Evolutionary conservation across 2,113 vertebrate species (phyloP).

Genomic region (Polypterus senegalus): DNA sequence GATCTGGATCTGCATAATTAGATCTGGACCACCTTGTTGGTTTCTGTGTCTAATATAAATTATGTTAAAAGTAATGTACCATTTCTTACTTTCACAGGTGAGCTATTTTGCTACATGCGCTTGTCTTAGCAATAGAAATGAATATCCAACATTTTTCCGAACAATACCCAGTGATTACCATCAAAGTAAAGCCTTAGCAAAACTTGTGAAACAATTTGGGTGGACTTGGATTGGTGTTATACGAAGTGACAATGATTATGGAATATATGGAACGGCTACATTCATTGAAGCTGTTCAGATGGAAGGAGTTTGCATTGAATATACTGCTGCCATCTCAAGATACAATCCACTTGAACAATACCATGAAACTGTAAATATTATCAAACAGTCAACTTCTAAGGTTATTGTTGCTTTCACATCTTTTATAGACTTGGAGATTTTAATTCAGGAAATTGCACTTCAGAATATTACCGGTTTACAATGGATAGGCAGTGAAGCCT

Average conservation of each 20-base stretch:
- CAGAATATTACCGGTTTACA: conserved; percentile 46
- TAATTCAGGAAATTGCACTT: conserved; percentile 32
- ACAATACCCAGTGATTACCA: conserved; percentile 58
- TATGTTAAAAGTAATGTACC: too few relatives aligned
- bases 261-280: conserved; percentile 38
- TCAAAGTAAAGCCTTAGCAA: conserved; percentile 51
- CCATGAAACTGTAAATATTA: conserved; percentile 33
- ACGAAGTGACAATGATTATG: conserved; percentile 49
- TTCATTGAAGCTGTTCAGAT: conserved; percentile 43
- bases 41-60: too few relatives aligned
- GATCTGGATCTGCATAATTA: too few relatives aligned
- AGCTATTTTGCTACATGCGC: conserved; percentile 60
- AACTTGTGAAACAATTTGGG: conserved; percentile 48
- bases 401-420: conserved; percentile 54
- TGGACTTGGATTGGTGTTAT: conserved; percentile 60
- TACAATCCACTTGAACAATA: conserved; percentile 33
- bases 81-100: conserved; percentile 31
- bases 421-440: conserved; percentile 48
- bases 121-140: conserved; percentile 49
- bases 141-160: conserved; percentile 55
- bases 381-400: conserved; percentile 42
- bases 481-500: conserved; percentile 48
- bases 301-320: conserved; percentile 51
- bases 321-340: conserved; percentile 41
- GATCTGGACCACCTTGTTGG: too few relatives aligned